Percentiles rank a stretch among this genome's conserved stretches.
Conservation (phyloP, 2,113 vertebrate genomes). For the Anthoscopus minutus region DNA sequence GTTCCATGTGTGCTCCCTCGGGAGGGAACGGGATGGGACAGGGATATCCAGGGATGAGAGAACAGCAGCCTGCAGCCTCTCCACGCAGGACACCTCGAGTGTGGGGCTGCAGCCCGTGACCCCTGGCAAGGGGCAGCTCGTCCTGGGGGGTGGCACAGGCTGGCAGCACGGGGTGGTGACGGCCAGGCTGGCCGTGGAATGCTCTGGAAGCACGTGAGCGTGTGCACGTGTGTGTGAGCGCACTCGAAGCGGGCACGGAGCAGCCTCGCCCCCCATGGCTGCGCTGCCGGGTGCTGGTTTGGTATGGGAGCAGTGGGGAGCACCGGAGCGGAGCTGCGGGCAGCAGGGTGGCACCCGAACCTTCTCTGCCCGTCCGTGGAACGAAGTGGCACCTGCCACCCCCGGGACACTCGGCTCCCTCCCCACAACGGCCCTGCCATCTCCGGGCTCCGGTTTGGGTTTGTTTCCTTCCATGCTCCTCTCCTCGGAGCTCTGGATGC, state of each 20-base stretch:
- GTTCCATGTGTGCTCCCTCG: background rate
- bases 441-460: background rate
- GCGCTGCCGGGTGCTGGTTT: rapidly evolving
- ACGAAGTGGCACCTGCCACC: background rate
- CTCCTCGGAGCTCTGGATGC: rapidly evolving
- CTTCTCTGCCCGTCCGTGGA: rapidly evolving
- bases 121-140: background rate
- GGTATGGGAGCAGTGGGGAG: background rate
- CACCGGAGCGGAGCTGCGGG: rapidly evolving
- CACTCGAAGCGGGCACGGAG: rapidly evolving
- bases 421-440: rapidly evolving
- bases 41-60: background rate
- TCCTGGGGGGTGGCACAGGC: background rate
- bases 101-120: background rate
- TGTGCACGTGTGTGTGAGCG: background rate
- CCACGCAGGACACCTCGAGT: background rate
- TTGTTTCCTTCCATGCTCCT: background rate
- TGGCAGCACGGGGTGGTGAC: rapidly evolving
- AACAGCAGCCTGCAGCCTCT: background rate
- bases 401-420: rapidly evolving
- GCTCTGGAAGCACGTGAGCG: background rate
- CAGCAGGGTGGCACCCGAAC: rapidly evolving
- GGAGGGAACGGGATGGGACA: background rate
- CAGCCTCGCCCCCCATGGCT: rapidly evolving
- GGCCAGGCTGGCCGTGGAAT: background rate